These are phyloP conservation scores for Xestia sexstrigata DNA, from an alignment of 2,888 invertebrate genomes.

Conservation along the genomic window DNA sequence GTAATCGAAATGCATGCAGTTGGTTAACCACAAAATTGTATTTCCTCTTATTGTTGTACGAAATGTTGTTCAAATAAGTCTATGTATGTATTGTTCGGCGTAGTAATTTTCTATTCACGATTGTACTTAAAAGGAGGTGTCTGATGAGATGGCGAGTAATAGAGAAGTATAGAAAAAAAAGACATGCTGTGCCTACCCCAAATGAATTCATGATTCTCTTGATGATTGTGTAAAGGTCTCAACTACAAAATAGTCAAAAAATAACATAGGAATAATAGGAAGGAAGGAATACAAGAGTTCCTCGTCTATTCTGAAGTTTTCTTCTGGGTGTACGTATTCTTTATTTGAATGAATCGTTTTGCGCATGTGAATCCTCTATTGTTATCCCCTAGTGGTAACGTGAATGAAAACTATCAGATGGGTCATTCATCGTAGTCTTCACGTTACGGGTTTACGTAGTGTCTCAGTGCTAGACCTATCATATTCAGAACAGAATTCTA, in stretches of 20 bases:
- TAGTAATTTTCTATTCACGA: not conserved
- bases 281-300: not conserved
- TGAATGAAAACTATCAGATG: no score
- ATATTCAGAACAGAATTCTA: not conserved
- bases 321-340: not conserved
- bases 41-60: slow-evolving; percentile 9
- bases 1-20: slow-evolving; percentile 9
- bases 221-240: no score
- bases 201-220: no score
- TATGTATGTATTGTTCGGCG: no score
- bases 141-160: no score
- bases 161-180: no score
- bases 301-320: not conserved
- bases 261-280: not conserved
- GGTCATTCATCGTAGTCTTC: no score
- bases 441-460: not conserved
- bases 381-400: no score
- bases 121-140: not conserved
- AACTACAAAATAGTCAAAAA: not conserved
- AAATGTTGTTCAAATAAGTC: not conserved
- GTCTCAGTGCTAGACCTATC: not conserved
- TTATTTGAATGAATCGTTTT: not conserved
- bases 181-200: no score
- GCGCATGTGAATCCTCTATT: not conserved
- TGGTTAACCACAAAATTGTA: slow-evolving; percentile 22